Evolutionary conservation across 1,140 invertebrate species (phyloP).

Genomic region (Grapholita molesta): DNA sequence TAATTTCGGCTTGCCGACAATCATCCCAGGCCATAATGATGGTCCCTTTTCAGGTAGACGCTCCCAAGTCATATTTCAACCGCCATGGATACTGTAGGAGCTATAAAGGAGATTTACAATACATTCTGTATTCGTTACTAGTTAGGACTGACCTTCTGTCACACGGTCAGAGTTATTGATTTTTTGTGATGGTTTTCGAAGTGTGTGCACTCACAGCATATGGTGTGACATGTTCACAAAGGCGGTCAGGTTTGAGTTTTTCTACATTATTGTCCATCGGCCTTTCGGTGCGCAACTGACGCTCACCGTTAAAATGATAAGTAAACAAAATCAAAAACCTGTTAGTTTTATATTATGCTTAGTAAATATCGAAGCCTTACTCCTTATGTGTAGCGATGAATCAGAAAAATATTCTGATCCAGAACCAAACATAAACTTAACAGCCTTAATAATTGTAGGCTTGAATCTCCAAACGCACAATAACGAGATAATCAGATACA

Average conservation of each 20-base stretch:
- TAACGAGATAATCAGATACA: background rate
- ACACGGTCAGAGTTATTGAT: conserved; percentile 59
- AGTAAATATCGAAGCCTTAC: background rate
- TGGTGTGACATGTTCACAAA: conserved; percentile 64
- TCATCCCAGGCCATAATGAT: conserved; percentile 63
- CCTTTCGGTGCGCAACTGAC: conserved; percentile 37
- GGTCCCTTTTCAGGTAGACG: conserved; percentile 69
- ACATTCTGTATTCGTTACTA: conserved; percentile 60
- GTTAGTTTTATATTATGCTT: background rate
- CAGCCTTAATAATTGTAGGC: background rate
- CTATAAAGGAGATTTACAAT: conserved; percentile 73
- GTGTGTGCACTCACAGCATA: conserved; percentile 54
- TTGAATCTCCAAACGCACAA: background rate
- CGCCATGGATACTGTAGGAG: conserved; percentile 58
- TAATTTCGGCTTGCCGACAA: conserved; percentile 66
- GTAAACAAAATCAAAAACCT: background rate
- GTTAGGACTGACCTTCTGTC: conserved; percentile 63
- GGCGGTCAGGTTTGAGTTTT: conserved; percentile 54
- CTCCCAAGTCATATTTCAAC: conserved; percentile 70
- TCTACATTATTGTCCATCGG: conserved; percentile 20
- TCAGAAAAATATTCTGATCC: background rate
- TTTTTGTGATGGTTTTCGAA: conserved; percentile 57
- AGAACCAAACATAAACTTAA: background rate
- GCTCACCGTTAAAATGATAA: background rate
- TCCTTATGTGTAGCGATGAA: background rate